Evolutionary conservation across 2,797 vertebrate genomes (phyloP), one percentile per base, ranked within the genome.

Genomic region (Dallia pectoralis): DNA sequence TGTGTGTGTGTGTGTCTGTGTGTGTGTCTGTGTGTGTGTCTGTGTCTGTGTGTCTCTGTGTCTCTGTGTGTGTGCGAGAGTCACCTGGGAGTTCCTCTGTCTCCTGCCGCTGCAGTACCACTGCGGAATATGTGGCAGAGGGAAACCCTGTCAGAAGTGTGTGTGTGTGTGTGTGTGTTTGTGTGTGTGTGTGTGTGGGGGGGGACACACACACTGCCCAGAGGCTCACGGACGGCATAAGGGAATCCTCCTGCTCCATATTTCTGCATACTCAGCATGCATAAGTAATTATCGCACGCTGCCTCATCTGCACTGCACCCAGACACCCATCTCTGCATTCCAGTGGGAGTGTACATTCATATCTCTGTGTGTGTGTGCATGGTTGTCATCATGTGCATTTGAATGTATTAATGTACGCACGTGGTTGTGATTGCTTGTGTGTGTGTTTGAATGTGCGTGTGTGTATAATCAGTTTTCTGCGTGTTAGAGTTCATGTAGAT

Each of bases 181-280:
- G 51, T 53, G 33, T 36, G 33, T 36, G 33, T 36, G 16, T 51
- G 49, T 19, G 49, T 51, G 49, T 19, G 49, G 16, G 4, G 19
- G 40, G 40, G 1, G 40, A 14, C 40, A 44, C 40, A 44, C 7
- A 44, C 15, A 15, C 30, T 67, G 71, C 40, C 18, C 22, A 22
- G 44, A 53, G 62, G 4, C 36, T 2, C 51, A 36, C 32, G 32
- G 49, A n/a, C 14, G 1, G 30, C 33, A 44, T 59, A 18, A 68
- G 67, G 47, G 59, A 68, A 49, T 75, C 49, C 49, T 53, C 47
- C 61, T 70, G 48, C 61, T 22, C 33, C 44, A 9, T 51, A 8
- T 19, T 49, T n/a, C 18, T 70, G 56, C 73, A 19, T 51, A 63
- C 67, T 70, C 67, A 64, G 40, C 67, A 51, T 33, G 73, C 66